phyloP scores from a whole-genome alignment of 2,888 invertebrate species.

The Ametastegia equiseti region DNA sequence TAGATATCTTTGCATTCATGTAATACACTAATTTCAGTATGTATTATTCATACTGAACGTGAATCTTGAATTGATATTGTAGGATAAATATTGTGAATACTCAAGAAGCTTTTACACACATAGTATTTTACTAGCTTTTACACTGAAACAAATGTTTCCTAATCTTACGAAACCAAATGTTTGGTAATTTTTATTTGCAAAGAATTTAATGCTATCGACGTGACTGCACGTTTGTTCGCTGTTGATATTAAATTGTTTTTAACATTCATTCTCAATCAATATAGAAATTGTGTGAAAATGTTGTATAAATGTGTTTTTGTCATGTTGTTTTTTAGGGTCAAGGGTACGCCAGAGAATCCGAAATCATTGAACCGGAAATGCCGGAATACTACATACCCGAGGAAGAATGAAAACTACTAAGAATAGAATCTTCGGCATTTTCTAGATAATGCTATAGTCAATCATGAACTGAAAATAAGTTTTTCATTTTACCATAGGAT shows the following conservation, averaged over 20 bases:
- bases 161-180: too few relatives aligned
- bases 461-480: slow-evolving; percentile 38
- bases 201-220: too few relatives aligned
- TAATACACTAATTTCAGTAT: not conserved
- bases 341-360: slow-evolving; percentile 61
- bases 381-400: slow-evolving; percentile 54
- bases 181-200: too few relatives aligned
- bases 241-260: slow-evolving; percentile 27
- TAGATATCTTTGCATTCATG: slow-evolving; percentile 3
- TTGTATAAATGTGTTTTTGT: not conserved
- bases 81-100: too few relatives aligned
- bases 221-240: too few relatives aligned
- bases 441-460: slow-evolving; percentile 37
- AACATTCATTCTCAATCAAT: slow-evolving; percentile 40
- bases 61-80: not conserved
- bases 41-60: not conserved
- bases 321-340: slow-evolving; percentile 58
- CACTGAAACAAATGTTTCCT: too few relatives aligned
- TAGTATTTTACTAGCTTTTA: too few relatives aligned
- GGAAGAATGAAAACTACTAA: slow-evolving; percentile 36
- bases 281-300: slow-evolving; percentile 34
- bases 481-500: slow-evolving; percentile 21
- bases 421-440: slow-evolving; percentile 33
- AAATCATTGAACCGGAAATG: slow-evolving; percentile 61
- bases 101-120: too few relatives aligned